These are phyloP conservation scores for Pristis pectinata DNA, from an alignment of 2,797 vertebrate species.

Conservation along the genomic window DNA sequence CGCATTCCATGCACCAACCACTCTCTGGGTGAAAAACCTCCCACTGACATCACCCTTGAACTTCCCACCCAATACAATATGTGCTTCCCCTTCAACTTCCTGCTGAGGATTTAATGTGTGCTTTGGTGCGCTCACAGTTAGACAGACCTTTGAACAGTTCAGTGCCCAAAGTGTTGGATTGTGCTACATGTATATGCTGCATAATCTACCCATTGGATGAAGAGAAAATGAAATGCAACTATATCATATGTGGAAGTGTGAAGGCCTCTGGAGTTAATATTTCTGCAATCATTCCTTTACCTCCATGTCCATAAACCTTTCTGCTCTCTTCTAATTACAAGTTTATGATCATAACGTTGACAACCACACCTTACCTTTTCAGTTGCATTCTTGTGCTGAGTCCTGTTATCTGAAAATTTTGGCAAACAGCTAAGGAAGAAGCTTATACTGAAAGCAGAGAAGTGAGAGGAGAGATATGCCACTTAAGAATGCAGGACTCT, in stretches of 20 bases:
- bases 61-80: neutral
- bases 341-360: neutral
- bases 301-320: neutral
- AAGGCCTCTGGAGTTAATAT: neutral
- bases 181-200: neutral
- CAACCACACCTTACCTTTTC: neutral
- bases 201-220: neutral
- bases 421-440: neutral
- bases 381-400: neutral
- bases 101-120: too few relatives aligned
- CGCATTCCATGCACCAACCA: too few relatives aligned
- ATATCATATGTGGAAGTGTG: neutral
- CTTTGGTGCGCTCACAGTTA: neutral
- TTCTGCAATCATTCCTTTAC: neutral
- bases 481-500: neutral
- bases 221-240: neutral
- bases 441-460: neutral
- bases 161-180: neutral
- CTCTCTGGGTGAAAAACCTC: too few relatives aligned
- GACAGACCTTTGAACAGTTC: neutral
- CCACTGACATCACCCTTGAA: too few relatives aligned
- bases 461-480: neutral
- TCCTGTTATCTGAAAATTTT: neutral
- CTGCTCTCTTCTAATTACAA: neutral
- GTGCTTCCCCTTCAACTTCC: neutral